phyloP scores from a whole-genome alignment of 2,113 vertebrate species.

The Sterna hirundo region DNA sequence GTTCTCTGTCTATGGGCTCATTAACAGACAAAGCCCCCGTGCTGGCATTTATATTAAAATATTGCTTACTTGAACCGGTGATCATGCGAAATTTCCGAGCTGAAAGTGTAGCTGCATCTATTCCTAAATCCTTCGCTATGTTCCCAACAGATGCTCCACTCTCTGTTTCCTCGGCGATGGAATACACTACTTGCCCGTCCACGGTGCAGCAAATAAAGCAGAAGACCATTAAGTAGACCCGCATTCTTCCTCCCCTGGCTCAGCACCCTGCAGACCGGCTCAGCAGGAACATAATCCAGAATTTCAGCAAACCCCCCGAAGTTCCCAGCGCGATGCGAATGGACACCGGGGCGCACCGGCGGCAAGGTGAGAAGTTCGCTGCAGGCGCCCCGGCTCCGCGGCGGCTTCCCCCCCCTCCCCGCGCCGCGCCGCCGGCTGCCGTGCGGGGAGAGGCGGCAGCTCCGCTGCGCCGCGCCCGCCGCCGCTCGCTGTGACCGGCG shows the following conservation, averaged over 20 bases:
- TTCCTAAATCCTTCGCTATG: constrained; percentile 70
- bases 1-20: constrained; percentile 74
- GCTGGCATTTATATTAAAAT: constrained; percentile 73
- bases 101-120: constrained; percentile 68
- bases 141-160: constrained; percentile 68
- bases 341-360: background rate
- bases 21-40: constrained; percentile 72
- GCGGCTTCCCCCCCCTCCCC: background rate
- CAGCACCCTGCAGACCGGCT: constrained; percentile 37
- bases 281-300: constrained; percentile 61
- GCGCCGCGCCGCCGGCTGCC: background rate
- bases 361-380: background rate
- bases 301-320: background rate
- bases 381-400: background rate
- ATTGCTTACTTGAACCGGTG: constrained; percentile 67
- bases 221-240: constrained; percentile 57
- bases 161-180: constrained; percentile 70
- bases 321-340: background rate
- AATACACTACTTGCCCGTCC: constrained; percentile 68
- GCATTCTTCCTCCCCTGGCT: constrained; percentile 62
- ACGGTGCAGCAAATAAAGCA: constrained; percentile 62
- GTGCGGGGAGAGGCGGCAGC: background rate
- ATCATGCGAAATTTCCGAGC: constrained; percentile 75
- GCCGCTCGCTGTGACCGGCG: background rate
- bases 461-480: background rate